Evolutionary conservation across 2,113 vertebrate species (phyloP), one percentile per base, ranked within the genome.

Genomic region (Ptychochromis oligacanthus): DNA sequence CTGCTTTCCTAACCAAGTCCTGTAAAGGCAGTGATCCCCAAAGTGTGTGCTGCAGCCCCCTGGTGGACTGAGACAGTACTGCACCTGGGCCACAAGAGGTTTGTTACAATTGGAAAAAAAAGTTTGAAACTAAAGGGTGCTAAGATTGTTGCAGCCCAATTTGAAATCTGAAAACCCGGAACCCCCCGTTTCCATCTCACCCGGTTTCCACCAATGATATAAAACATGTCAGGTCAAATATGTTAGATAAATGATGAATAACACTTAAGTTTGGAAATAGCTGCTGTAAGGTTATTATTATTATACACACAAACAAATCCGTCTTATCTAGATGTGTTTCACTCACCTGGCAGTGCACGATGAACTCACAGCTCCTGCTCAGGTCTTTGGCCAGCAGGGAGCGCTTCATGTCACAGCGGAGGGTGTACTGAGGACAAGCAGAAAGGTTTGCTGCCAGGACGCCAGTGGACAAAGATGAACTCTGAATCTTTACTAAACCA

Each of bases 361-460:
- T 99, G 94, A 99, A 99, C 87, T 99, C 98, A 57, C 97, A 98
- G 67, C 94, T 98, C 95, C 98, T 97, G 56, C 94, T 98, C 80
- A 99, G 89, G 93, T 99, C 98, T 95, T 99, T 99, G 18, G 97
- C 97, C 94, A 99, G 78, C 88, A 99, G 95, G 5, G 98, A 95
- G 38, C 98, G 96, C 82, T 95, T 95, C 97, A 99, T 95, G 90
- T 99, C 98, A 91, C 98, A 99, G 83, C 98, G 97, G 12, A 99
- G 95, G 0, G 95, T 96, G 82, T 99, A 99, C 98, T 99, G 74
- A 12, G 75, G 28, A 80, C 15, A 46, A 59, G 0, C 13, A 80
- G n/a, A 0, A 67, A 67, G 5, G 43, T 28, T 52, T 28, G 49
- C 28, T 28, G 65, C 3, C 43, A 28, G 65, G 17, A 49, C 0